phyloP scores from a whole-genome alignment of 2,888 invertebrate genomes.

The Nemotelus nigrinus region DNA sequence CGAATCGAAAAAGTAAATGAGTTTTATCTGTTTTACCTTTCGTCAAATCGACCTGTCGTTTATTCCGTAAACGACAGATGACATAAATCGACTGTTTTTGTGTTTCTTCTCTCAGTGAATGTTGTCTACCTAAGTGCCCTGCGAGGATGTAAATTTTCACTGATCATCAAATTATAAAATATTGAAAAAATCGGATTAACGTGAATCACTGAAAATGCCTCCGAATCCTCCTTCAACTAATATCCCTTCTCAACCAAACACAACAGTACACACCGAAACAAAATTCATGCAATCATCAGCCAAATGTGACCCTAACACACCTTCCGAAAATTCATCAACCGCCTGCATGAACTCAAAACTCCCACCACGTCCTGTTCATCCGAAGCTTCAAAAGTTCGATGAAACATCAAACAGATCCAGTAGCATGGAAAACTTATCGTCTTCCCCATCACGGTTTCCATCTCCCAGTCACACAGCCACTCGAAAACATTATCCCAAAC shows the following conservation, averaged over 20 bases:
- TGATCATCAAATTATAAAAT: conserved; percentile 9
- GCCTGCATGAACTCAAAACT: conserved; percentile 53
- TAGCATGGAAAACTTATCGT: background rate
- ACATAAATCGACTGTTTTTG: conserved; percentile 22
- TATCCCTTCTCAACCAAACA: conserved; percentile 38
- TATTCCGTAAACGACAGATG: conserved; percentile 28
- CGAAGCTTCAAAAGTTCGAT: conserved; percentile 8
- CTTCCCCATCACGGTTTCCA: conserved; percentile 48
- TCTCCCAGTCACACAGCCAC: conserved; percentile 60
- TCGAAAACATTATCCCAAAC: conserved; percentile 56
- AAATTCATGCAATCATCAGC: background rate
- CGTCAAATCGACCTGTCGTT: conserved; percentile 38
- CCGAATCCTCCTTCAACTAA: conserved; percentile 53
- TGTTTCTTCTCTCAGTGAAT: conserved; percentile 5
- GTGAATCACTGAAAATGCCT: conserved; percentile 49
- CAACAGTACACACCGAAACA: background rate
- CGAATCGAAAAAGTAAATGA: conserved; percentile 36
- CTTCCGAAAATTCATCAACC: background rate
- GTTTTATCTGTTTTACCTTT: conserved; percentile 3
- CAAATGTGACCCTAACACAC: background rate
- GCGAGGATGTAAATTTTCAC: conserved; percentile 17
- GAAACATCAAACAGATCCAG: background rate
- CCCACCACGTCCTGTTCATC: conserved; percentile 52
- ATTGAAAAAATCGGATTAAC: background rate
- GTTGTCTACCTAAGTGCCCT: conserved; percentile 17